These are phyloP conservation scores for Holacanthus passer DNA, from an alignment of 2,113 vertebrate genomes.

Conservation along the genomic window DNA sequence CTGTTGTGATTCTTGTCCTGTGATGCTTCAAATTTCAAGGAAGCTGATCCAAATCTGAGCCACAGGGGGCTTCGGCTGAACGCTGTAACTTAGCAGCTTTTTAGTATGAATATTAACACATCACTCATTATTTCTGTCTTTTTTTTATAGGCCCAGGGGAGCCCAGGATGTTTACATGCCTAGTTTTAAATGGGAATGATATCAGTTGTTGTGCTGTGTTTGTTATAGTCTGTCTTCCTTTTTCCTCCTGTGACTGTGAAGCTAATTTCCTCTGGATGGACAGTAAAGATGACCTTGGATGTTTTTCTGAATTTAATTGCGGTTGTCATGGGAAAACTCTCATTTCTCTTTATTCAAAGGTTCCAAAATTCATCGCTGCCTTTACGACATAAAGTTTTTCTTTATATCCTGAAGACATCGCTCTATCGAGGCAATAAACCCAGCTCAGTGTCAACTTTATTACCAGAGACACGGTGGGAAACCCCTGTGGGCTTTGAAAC, in stretches of 20 bases:
- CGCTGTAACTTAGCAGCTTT: background rate
- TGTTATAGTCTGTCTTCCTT: constrained; percentile 47
- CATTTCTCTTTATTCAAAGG: background rate
- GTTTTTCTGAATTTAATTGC: constrained; percentile 6
- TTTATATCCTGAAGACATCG: constrained; percentile 24
- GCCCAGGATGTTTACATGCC: constrained; percentile 41
- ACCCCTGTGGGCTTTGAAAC: constrained; percentile 47
- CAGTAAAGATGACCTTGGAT: constrained; percentile 20
- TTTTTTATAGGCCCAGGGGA: constrained; percentile 16
- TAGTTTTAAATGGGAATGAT: constrained; percentile 24
- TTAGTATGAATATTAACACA: constrained; percentile 47
- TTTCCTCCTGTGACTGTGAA: constrained; percentile 42
- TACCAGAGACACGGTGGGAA: constrained; percentile 49
- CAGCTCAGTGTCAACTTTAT: constrained; percentile 41
- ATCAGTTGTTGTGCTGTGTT: constrained; percentile 39
- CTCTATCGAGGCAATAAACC: constrained; percentile 1
- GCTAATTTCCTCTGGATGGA: constrained; percentile 40
- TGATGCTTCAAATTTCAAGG: constrained; percentile 36
- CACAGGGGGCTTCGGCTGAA: constrained; percentile 24
- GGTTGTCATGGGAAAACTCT: constrained; percentile 27
- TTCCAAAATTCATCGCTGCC: background rate
- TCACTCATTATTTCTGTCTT: constrained; percentile 29
- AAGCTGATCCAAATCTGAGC: constrained; percentile 39
- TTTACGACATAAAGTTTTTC: background rate
- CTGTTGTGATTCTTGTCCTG: constrained; percentile 36